Evolutionary conservation across 2,797 vertebrate species (phyloP).

Genomic region (Lateolabrax maculatus): DNA sequence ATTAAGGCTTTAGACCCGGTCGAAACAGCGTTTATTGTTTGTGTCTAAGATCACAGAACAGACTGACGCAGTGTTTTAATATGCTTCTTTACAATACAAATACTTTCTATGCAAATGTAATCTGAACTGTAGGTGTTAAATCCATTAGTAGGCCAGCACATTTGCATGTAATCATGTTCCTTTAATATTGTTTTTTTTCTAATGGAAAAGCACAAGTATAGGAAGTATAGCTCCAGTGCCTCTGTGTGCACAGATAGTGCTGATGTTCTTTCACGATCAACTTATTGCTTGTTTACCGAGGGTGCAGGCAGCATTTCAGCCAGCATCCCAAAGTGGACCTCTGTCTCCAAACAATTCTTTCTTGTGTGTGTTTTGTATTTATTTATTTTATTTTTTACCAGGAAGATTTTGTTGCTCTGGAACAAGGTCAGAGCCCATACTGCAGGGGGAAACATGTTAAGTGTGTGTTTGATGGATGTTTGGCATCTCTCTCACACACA

Average conservation of each 20-base stretch:
- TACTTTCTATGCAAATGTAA: slow-evolving; percentile 22
- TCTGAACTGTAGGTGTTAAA: slow-evolving; percentile 18
- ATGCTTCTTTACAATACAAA: slow-evolving; percentile 24
- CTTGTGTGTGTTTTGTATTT: slow-evolving; percentile 4
- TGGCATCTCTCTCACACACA: slow-evolving; percentile 57
- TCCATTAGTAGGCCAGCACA: slow-evolving; percentile 6
- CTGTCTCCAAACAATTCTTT: slow-evolving; percentile 27
- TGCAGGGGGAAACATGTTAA: slow-evolving; percentile 58
- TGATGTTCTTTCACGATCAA: slow-evolving; percentile 18
- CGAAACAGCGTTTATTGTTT: slow-evolving; percentile 9
- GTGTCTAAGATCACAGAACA: slow-evolving; percentile 24
- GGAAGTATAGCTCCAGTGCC: not conserved
- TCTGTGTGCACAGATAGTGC: not conserved
- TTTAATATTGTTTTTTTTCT: not conserved
- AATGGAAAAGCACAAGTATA: not conserved
- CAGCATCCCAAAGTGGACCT: slow-evolving; percentile 18
- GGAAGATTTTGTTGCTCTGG: slow-evolving; percentile 46
- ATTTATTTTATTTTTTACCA: slow-evolving; percentile 32
- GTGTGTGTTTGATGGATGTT: slow-evolving; percentile 70
- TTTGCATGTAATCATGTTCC: slow-evolving; percentile 5
- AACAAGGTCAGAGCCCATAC: slow-evolving; percentile 63
- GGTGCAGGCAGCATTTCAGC: slow-evolving; percentile 28
- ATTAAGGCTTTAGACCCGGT: not conserved
- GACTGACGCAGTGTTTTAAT: slow-evolving; percentile 21
- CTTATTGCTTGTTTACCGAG: slow-evolving; percentile 11